These are phyloP conservation scores for Apamea monoglypha DNA, from an alignment of 2,888 invertebrate genomes.

Conservation along the genomic window DNA sequence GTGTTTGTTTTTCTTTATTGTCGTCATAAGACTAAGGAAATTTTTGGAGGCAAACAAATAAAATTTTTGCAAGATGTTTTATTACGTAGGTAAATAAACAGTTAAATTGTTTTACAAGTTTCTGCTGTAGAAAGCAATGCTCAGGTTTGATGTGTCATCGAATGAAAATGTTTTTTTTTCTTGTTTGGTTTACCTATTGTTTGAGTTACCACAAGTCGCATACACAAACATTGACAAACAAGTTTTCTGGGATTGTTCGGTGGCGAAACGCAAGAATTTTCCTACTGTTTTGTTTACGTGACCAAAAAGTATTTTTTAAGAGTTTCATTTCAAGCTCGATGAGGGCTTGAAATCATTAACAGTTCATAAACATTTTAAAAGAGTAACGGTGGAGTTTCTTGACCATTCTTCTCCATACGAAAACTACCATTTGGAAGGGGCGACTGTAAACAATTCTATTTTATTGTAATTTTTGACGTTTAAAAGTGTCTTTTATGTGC, in stretches of 20 bases:
- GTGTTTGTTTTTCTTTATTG: not conserved
- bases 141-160: not conserved
- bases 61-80: no score
- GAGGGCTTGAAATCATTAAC: not conserved
- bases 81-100: not conserved
- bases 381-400: no score
- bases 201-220: not conserved
- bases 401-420: no score
- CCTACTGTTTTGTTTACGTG: not conserved
- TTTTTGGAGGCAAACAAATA: not conserved
- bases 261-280: not conserved
- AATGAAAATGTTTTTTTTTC: not conserved
- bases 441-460: no score
- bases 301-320: not conserved
- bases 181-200: not conserved
- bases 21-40: not conserved
- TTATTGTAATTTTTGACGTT: no score
- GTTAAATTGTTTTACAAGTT: slow-evolving; percentile 1
- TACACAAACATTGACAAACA: slow-evolving; percentile 1
- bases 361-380: no score
- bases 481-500: no score
- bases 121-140: not conserved
- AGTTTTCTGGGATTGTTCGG: slow-evolving; percentile 5
- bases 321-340: not conserved
- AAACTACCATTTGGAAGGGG: no score